Evolutionary conservation across 2,888 invertebrate genomes (phyloP), one percentile per base, ranked within the genome.

Genomic region (Apodemia hepburni): DNA sequence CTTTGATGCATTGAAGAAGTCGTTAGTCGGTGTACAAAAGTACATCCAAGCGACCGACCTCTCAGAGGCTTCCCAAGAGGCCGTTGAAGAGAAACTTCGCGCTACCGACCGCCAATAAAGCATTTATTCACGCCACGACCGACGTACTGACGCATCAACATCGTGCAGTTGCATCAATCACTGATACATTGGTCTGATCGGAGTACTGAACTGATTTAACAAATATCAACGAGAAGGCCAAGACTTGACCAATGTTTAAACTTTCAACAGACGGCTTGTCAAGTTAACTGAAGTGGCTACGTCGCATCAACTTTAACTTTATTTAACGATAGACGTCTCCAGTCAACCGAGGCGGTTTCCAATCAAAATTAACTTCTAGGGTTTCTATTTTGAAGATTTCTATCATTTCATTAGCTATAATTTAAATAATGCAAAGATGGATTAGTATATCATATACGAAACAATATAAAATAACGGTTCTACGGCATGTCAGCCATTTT

Each of bases 1-100:
- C 76, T 99, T 99, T 83, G 98, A 98, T 91, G 98, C 98, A 80
- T 94, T 99, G 86, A 99, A 98, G 93, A 98, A 98, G 88, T 97
- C 98, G 68, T 93, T 99, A 84, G 98, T 98, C 70, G 98, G 98
- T 79, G 97, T 99, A 74, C 98, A 97, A 93, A 98, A 98, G 93
- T 98, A 98, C 93, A 97, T 98, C 87, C 98, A 98, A 93, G 98
- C 98, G 80, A 98, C 98, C 81, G 98, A 98, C 89, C 94, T 97
- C 79, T 96, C 97, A 73, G 98, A 98, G 92, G 97, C 98, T 72
- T 97, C 97, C 72, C 96, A 97, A 81, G 97, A 98, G 86, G 97
- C 97, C 73, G 97, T 98, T 71, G 98, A 98, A 86, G 97, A 97
- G 88, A 98, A 98, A 90, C 94, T 77, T n/a, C 96, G 98, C 92